Conservation (phyloP, 1,140 invertebrate species). For the Wasmannia auropunctata region DNA sequence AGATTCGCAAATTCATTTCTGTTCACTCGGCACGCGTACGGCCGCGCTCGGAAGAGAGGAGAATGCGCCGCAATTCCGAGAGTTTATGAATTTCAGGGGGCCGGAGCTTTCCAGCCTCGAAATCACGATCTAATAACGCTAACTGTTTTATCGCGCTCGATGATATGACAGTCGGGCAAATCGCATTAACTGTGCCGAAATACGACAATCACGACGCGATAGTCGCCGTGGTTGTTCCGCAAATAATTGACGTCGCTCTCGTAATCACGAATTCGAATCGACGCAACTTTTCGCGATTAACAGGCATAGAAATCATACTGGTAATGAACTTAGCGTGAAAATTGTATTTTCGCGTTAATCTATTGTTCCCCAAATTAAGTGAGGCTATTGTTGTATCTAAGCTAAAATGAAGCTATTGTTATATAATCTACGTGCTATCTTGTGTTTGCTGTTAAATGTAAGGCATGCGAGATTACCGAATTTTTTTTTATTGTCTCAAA, state of each 20-base stretch:
- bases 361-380: not conserved
- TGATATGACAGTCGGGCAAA: slow-evolving; percentile 17
- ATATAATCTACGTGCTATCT: not conserved
- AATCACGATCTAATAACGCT: slow-evolving; percentile 28
- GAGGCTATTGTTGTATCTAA: not conserved
- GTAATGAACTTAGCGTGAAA: not conserved
- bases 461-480: not conserved
- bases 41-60: slow-evolving; percentile 12
- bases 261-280: slow-evolving; percentile 10
- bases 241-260: not conserved
- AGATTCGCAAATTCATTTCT: slow-evolving; percentile 68
- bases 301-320: not conserved
- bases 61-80: slow-evolving; percentile 8
- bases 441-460: not conserved
- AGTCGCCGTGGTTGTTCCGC: not conserved
- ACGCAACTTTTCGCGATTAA: not conserved
- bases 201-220: slow-evolving; percentile 14
- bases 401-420: not conserved
- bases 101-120: slow-evolving; percentile 18
- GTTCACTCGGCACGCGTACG: slow-evolving; percentile 34
- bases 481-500: not conserved
- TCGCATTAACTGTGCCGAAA: not conserved
- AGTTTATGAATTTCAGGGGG: slow-evolving; percentile 58
- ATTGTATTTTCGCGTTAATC: not conserved
- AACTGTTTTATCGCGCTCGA: slow-evolving; percentile 20